Base-by-base conservation (phyloP, 92 coral and sea anemone species). In the Blastomussa wellsi region DNA sequence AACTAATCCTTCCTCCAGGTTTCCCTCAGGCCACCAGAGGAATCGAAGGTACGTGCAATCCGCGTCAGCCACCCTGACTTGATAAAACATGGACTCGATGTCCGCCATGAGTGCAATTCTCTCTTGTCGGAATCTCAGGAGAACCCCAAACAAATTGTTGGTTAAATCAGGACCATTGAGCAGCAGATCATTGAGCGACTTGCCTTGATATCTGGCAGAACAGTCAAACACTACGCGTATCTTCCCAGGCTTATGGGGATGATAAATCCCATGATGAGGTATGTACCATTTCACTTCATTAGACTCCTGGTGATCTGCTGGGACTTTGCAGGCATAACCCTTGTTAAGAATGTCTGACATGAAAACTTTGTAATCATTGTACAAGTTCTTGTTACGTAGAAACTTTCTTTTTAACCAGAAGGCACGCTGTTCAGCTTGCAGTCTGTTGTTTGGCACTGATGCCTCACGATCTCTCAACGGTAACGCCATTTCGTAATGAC, bases 1-100 rank as follows among this genome's bases (percentile, higher is more conserved):
- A 57, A 53, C 68, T 15, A 57, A 81, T 5, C 57, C 73, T 38
- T n/a, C 10, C 2, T 62, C 53, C 64, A 84, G 44, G 44, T 75
- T 66, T 14, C 87, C 87, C 3, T 84, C 72, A 55, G 87, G 80
- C 87, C 81, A 84, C 87, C 87, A 84, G n/a, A 74, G 72, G 81
- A 74, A 73, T n/a, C 74, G 79, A 33, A 84, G 81, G 28, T 38
- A 55, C 24, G 60, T 74, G n/a, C 72, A 16, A 41, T 84, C 80
- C 26, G 36, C 80, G 16, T 57, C 55, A 2, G 31, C n/a, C 19
- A 83, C 87, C 32, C 73, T 73, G 9, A 72, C 80, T 12, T 83
- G 87, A 47, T 72, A 38, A 72, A 83, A 73, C 87, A 73, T 83
- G 20, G 79, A 28, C 32, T 83, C 87, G 4, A 73, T 73, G 41